Evolutionary conservation across 2,797 vertebrate genomes (phyloP), one percentile per base, ranked within the genome.

Genomic region (Philypnodon macrostomus): DNA sequence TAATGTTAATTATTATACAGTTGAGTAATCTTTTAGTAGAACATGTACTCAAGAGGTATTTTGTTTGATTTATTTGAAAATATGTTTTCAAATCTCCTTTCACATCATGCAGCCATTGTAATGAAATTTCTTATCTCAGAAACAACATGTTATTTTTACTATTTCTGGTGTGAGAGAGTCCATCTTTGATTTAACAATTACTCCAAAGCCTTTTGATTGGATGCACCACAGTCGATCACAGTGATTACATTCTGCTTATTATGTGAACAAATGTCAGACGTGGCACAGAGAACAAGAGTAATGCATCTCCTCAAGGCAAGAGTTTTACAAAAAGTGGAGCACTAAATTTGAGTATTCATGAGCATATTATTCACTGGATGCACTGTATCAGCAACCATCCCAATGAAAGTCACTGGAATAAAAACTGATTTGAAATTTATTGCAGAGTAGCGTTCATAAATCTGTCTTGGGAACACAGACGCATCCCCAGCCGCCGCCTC

Each of bases 351-450:
- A 70, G 73, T 80, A 81, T 87, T 85, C 82, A 83, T 77, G 73
- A 81, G 63, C 57, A 51, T 62, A 71, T 70, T 72, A 75, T 72
- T 73, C 75, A 77, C 63, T 37, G 57, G 69, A 63, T 79, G 73
- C 69, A 80, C 66, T 73, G 73, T 64, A 79, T 84, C 80, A 77
- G 76, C 75, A 64, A 76, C 75, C 70, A 81, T 83, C 77, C 76
- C 76, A 55, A 59, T 79, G 79, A 86, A 87, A 86, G 75, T 83
- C 79, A 78, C 75, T 44, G 68, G 70, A 80, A 83, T 72, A 73
- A 84, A 84, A 84, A 78, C 78, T 75, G 79, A 80, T 86, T 81
- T 77, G 51, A 81, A 77, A 89, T 83, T 76, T 85, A 81, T 85
- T 77, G 70, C 75, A 40, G 63, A 59, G 70, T 67, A 62, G 77